Conservation (phyloP, 2,113 vertebrate species). For the Canis aureus region DNA sequence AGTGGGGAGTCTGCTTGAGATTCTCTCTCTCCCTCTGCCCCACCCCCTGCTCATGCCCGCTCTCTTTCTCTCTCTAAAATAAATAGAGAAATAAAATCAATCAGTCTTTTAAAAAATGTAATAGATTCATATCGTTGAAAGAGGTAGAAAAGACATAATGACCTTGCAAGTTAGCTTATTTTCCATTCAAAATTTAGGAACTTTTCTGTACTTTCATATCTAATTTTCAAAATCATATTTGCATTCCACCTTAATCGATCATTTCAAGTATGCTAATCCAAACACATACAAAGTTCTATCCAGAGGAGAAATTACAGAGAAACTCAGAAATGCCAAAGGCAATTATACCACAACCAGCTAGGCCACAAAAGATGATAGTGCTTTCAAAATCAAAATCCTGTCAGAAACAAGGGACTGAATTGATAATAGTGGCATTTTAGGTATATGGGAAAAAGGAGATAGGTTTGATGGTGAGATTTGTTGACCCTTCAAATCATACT, state of each 20-base stretch:
- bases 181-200: conserved; percentile 39
- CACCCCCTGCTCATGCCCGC: background rate
- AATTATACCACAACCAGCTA: background rate
- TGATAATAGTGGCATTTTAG: conserved; percentile 21
- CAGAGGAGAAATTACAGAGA: conserved; percentile 74
- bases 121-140: conserved; percentile 28
- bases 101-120: background rate
- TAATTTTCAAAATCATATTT: conserved; percentile 63
- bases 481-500: background rate
- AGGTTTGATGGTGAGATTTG: background rate
- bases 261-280: conserved; percentile 70
- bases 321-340: conserved; percentile 69
- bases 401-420: background rate
- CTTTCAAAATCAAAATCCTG: conserved; percentile 15
- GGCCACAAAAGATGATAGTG: background rate
- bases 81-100: background rate
- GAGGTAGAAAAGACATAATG: background rate
- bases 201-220: conserved; percentile 20
- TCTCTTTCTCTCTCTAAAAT: background rate
- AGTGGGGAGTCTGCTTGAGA: background rate
- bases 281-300: conserved; percentile 53
- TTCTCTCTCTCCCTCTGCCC: background rate
- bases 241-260: conserved; percentile 63
- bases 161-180: conserved; percentile 5
- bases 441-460: background rate